Evolutionary conservation across 2,797 vertebrate genomes (phyloP).

Genomic region (Chiloscyllium punctatum): DNA sequence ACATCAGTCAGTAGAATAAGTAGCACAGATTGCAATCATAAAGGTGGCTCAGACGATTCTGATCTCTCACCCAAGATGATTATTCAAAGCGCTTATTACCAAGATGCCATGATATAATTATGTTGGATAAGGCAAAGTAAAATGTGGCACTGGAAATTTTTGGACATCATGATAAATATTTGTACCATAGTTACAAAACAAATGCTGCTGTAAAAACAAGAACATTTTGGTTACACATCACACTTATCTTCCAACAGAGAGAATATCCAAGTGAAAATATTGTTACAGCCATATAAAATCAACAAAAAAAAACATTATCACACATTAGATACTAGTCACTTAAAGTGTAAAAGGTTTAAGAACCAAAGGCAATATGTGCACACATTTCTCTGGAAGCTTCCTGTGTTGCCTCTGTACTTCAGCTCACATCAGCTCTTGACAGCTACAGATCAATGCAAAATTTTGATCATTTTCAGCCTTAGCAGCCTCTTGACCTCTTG

Average conservation of each 20-base stretch:
- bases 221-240: background rate
- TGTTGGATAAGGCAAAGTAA: background rate
- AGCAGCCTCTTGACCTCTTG: conserved; percentile 64
- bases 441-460: conserved; percentile 56
- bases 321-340: conserved; percentile 27
- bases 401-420: conserved; percentile 25
- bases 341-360: conserved; percentile 32
- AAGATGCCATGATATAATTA: background rate
- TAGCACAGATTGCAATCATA: background rate
- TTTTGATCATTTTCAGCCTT: conserved; percentile 64
- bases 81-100: background rate
- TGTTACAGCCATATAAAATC: conserved; percentile 11
- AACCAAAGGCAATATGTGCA: conserved; percentile 34
- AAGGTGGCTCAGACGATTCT: background rate
- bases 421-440: conserved; percentile 38
- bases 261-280: conserved; percentile 33
- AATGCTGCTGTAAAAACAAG: background rate
- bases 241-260: background rate
- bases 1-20: background rate
- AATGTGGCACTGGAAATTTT: background rate
- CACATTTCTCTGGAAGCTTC: conserved; percentile 29
- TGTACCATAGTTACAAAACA: background rate
- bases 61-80: background rate
- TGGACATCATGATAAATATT: background rate
- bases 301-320: conserved; percentile 20